phyloP scores from a whole-genome alignment of 1,140 invertebrate species.

The Marisa cornuarietis region DNA sequence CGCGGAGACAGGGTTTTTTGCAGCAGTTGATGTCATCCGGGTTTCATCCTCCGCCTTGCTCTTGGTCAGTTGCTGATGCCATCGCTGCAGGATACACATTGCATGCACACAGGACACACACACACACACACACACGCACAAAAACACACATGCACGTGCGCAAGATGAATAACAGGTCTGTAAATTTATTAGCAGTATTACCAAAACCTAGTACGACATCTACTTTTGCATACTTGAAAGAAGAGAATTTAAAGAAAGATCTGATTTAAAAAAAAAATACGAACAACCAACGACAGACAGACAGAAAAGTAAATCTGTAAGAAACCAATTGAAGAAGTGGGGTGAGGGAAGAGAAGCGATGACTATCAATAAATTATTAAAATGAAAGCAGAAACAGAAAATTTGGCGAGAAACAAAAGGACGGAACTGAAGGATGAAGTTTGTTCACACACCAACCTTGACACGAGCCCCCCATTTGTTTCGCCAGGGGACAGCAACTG shows the following conservation, averaged over 20 bases:
- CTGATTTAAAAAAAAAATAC: neutral
- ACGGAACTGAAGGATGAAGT: no score
- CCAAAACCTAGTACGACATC: neutral
- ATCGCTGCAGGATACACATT: no score
- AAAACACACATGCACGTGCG: no score
- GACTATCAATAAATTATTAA: neutral
- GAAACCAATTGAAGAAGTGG: neutral
- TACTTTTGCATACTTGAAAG: no score
- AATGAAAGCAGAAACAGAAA: neutral
- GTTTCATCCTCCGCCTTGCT: no score
- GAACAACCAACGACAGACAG: neutral
- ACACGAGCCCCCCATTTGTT: slow-evolving; percentile 35
- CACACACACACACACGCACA: neutral
- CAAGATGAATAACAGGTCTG: neutral
- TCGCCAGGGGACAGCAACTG: slow-evolving; percentile 38
- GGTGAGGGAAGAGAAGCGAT: neutral
- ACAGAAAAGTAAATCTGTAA: neutral
- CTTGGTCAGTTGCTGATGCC: no score
- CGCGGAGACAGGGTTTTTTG: no score
- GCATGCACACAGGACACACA: no score
- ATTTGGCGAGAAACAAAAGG: neutral
- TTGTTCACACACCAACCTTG: slow-evolving; percentile 29
- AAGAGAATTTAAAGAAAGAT: neutral
- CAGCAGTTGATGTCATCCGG: no score
- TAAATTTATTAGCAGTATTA: neutral